Percentiles rank a stretch among this genome's conserved stretches.
Conservation (phyloP, 2,888 invertebrate genomes). For the Schizaphis graminum region DNA sequence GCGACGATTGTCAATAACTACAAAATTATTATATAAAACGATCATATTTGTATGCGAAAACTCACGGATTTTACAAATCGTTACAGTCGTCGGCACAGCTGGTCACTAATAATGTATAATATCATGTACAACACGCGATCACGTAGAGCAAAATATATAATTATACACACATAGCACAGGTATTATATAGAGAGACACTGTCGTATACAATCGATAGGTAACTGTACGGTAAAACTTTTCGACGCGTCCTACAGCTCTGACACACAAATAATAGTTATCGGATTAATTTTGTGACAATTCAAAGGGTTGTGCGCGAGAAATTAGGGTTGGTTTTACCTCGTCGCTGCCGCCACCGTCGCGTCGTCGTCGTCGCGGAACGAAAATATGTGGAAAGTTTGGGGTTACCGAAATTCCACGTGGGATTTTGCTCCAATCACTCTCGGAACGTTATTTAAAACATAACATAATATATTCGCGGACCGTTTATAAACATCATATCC, state of each 20-base stretch:
- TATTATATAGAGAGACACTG: not conserved
- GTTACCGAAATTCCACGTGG: not conserved
- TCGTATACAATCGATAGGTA: not conserved
- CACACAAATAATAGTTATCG: not conserved
- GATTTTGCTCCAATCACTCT: not conserved
- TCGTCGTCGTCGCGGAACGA: not conserved
- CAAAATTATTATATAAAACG: not conserved
- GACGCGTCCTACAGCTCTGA: not conserved
- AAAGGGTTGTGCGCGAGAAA: not conserved
- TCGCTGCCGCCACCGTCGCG: not conserved
- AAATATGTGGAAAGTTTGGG: conserved; percentile 7
- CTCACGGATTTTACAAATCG: not conserved
- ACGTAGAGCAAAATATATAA: not conserved
- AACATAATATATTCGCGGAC: not conserved
- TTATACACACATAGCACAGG: not conserved
- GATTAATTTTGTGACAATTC: conserved; percentile 2
- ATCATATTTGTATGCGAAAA: not conserved
- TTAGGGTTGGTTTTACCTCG: not conserved
- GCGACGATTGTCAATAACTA: not conserved
- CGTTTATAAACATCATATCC: not conserved
- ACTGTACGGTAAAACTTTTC: not conserved
- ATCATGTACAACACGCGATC: not conserved
- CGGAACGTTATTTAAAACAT: conserved; percentile 34
- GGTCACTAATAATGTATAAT: not conserved
- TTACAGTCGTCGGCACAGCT: not conserved